These are phyloP conservation scores for Heterodera carotae DNA, from an alignment of 1,140 invertebrate species.

Conservation along the genomic window DNA sequence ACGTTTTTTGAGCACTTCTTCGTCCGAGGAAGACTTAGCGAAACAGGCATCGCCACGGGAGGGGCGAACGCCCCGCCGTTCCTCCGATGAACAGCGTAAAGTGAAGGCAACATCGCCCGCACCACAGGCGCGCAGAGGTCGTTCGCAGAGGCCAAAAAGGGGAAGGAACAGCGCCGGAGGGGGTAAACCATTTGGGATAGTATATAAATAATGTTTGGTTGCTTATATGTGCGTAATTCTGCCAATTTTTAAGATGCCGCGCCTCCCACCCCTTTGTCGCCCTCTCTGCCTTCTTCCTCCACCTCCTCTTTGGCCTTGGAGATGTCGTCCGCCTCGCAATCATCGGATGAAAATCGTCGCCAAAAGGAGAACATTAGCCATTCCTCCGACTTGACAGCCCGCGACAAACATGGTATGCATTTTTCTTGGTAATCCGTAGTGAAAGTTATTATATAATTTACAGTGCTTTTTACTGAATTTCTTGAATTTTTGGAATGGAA, in stretches of 20 bases:
- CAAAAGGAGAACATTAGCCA: no score
- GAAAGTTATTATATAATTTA: no score
- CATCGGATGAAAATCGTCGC: background rate
- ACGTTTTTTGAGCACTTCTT: background rate
- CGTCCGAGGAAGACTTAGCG: background rate
- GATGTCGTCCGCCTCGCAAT: background rate
- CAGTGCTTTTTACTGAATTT: background rate
- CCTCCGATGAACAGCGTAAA: no score
- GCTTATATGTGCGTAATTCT: no score
- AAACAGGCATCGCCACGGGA: background rate
- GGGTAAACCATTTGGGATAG: background rate
- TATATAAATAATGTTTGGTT: no score
- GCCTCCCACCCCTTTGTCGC: background rate
- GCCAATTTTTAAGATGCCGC: no score
- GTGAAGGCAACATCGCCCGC: background rate
- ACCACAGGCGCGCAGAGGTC: background rate
- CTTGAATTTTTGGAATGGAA: background rate
- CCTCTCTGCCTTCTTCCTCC: background rate
- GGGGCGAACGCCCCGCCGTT: background rate
- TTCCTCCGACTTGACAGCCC: no score
- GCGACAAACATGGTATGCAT: no score
- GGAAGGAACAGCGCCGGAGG: background rate
- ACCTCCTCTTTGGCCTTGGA: background rate
- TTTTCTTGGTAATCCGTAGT: no score
- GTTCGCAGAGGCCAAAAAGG: background rate